These are phyloP conservation scores for Porites evermanni DNA, from an alignment of 92 coral and sea anemone species.

Conservation along the genomic window DNA sequence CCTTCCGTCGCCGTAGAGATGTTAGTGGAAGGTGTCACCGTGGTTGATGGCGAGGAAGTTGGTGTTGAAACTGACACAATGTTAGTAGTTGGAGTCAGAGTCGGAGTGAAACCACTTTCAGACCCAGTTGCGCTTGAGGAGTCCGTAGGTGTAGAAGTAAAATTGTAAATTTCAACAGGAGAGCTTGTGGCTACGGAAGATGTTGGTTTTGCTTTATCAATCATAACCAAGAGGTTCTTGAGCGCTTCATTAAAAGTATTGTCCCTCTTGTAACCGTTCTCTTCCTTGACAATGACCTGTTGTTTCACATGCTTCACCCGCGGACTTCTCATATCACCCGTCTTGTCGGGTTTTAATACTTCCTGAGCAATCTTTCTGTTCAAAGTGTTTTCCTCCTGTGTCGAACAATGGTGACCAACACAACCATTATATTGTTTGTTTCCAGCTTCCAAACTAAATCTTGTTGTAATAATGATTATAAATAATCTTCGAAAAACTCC, in stretches of 20 bases:
- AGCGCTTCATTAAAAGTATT: not conserved
- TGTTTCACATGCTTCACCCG: not conserved
- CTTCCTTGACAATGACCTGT: not conserved
- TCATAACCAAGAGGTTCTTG: constrained; percentile 9
- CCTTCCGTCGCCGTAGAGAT: not conserved
- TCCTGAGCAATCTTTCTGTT: not conserved
- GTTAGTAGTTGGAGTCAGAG: not conserved
- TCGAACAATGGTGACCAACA: constrained; percentile 8
- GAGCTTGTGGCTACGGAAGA: not conserved
- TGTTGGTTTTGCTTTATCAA: constrained; percentile 8
- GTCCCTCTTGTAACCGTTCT: constrained; percentile 20
- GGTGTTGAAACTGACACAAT: constrained; percentile 24
- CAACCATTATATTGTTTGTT: constrained; percentile 7
- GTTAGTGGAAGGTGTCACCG: not conserved
- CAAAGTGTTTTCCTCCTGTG: not conserved
- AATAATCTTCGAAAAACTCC: not conserved
- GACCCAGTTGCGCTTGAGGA: not conserved
- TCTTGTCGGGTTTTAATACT: not conserved
- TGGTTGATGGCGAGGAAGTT: constrained; percentile 11
- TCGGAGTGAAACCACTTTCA: constrained; percentile 4
- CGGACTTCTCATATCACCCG: not conserved
- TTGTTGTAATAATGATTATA: constrained; percentile 6
- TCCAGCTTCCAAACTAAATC: constrained; percentile 6
- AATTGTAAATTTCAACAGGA: not conserved
- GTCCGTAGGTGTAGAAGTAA: not conserved